Evolutionary conservation across 2,113 vertebrate species (phyloP).

Genomic region (Spizaetus ornatus): DNA sequence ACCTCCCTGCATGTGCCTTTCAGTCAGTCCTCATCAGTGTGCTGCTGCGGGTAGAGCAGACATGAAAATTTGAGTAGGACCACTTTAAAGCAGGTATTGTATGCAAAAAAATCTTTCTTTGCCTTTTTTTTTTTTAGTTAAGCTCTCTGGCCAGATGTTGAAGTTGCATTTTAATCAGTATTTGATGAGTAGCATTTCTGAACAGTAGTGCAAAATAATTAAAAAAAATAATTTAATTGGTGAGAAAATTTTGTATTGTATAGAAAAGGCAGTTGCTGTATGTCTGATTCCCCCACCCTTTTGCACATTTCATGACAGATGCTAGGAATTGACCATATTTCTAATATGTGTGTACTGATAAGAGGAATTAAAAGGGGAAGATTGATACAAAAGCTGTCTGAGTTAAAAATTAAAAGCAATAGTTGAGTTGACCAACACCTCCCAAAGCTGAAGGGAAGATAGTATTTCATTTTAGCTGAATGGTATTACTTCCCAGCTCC

Average conservation of each 20-base stretch:
- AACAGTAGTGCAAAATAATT: background rate
- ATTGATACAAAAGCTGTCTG: background rate
- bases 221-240: background rate
- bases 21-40: background rate
- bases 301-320: background rate
- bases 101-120: background rate
- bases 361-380: background rate
- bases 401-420: background rate
- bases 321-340: background rate
- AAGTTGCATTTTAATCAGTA: background rate
- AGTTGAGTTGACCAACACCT: background rate
- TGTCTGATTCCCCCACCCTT: background rate
- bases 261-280: background rate
- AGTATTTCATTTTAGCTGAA: background rate
- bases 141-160: background rate
- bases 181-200: background rate
- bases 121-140: background rate
- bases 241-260: background rate
- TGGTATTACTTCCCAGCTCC: background rate
- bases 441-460: background rate
- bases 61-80: slow-evolving; percentile 5
- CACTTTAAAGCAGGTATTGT: slow-evolving; percentile 42
- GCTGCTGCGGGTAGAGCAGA: background rate
- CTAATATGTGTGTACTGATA: background rate
- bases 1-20: background rate